Evolutionary conservation across 2,888 invertebrate species (phyloP).

Genomic region (Drosophila merina): DNA sequence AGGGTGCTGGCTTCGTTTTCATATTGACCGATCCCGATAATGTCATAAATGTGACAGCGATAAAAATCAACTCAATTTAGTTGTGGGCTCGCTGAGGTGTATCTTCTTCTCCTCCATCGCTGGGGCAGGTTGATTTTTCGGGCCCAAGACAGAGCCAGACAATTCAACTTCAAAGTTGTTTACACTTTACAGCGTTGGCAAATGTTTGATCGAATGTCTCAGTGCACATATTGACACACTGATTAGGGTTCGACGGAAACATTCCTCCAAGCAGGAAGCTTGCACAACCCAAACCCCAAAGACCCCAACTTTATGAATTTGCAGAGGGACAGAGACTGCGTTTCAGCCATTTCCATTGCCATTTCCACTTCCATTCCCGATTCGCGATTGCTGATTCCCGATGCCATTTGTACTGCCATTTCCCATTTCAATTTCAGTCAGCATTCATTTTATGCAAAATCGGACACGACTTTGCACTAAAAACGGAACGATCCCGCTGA

Average conservation of each 20-base stretch:
- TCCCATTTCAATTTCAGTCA: conserved; percentile 25
- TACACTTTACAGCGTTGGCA: conserved; percentile 57
- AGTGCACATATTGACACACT: conserved; percentile 47
- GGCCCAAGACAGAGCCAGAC: conserved; percentile 21
- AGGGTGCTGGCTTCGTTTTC: conserved; percentile 58
- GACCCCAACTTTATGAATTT: neutral
- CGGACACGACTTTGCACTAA: conserved; percentile 73
- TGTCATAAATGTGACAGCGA: conserved; percentile 82
- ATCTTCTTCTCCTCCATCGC: neutral
- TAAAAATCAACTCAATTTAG: conserved; percentile 73
- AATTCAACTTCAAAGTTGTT: conserved; percentile 56
- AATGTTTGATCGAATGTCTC: conserved; percentile 50
- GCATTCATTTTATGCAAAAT: conserved; percentile 63
- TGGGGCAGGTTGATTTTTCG: conserved; percentile 48
- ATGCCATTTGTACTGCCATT: conserved; percentile 38
- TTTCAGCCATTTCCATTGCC: conserved; percentile 17
- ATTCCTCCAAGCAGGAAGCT: conserved; percentile 45
- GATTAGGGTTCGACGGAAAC: conserved; percentile 50
- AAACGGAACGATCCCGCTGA: conserved; percentile 16
- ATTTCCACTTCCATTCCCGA: conserved; percentile 28
- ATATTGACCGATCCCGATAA: conserved; percentile 73
- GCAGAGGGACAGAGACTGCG: conserved; percentile 15
- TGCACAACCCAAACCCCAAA: conserved; percentile 12
- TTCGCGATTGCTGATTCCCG: neutral
- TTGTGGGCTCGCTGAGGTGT: neutral